Evolutionary conservation across 2,888 invertebrate genomes (phyloP).

Genomic region (Oeneis ivallda): DNA sequence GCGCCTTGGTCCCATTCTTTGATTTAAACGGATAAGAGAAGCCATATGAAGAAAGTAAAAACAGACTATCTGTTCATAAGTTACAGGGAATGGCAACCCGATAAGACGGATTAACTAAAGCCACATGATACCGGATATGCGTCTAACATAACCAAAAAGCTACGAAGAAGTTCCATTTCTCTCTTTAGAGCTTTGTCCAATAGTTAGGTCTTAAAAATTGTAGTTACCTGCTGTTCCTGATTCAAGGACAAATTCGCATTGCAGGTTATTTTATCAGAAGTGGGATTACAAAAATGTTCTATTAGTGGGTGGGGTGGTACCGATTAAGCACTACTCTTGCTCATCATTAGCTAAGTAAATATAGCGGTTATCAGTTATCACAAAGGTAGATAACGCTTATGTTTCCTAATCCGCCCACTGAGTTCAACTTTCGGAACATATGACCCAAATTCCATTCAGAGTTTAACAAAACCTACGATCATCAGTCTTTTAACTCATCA

Average conservation of each 20-base stretch:
- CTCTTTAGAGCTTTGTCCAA: background rate
- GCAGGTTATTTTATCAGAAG: background rate
- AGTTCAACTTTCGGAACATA: constrained; percentile 2
- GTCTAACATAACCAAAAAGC: constrained; percentile 6
- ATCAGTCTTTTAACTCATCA: background rate
- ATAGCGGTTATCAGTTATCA: background rate
- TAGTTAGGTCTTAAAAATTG: too few species aligned
- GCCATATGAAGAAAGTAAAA: constrained; percentile 34
- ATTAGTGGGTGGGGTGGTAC: background rate
- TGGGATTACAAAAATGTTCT: background rate
- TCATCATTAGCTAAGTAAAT: background rate
- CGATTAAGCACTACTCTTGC: background rate
- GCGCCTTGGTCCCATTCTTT: constrained; percentile 34
- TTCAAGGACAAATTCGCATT: background rate
- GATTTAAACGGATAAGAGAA: constrained; percentile 34
- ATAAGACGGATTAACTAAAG: constrained; percentile 30
- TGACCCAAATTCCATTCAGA: constrained; percentile 3
- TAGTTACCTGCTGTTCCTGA: too few species aligned
- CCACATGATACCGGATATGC: constrained; percentile 28
- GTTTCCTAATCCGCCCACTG: background rate
- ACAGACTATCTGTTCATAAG: constrained; percentile 27
- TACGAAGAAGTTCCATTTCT: background rate
- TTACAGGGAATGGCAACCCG: constrained; percentile 23
- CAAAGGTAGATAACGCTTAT: background rate
- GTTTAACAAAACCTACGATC: background rate